Percentiles rank a stretch among this genome's conserved stretches.
phyloP scores from a whole-genome alignment of 2,797 vertebrate genomes.

The Gila robusta region DNA sequence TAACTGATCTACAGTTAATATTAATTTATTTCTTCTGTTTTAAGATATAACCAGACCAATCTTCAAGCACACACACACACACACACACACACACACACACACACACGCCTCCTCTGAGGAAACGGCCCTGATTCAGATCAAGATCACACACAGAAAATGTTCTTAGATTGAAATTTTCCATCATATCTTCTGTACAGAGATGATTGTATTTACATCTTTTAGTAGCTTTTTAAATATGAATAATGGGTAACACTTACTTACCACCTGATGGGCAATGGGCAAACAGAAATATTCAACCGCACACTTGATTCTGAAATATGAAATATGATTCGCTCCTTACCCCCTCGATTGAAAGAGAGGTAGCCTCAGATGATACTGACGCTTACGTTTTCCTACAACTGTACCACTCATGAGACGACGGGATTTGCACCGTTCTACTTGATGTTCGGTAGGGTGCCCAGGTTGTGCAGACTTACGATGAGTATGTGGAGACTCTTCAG shows the following conservation, averaged over 20 bases:
- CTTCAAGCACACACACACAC: no score
- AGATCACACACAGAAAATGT: no score
- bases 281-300: not conserved
- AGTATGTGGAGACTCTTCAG: conserved; percentile 15
- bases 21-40: no score
- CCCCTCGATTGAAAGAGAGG: not conserved
- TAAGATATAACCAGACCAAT: no score
- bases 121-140: no score
- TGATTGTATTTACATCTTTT: no score
- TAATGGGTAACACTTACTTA: not conserved
- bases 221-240: no score
- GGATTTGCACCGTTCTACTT: conserved; percentile 21
- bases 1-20: no score
- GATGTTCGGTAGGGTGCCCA: conserved; percentile 40
- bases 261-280: not conserved
- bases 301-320: conserved; percentile 1
- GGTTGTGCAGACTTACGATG: conserved; percentile 19
- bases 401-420: conserved; percentile 29
- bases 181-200: no score
- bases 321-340: not conserved
- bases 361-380: conserved; percentile 9
- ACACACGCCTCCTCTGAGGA: no score
- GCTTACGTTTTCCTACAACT: conserved; percentile 1
- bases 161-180: no score
- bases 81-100: no score